Conservation (phyloP, 2,888 invertebrate species). For the Lasius fuliginosus region DNA sequence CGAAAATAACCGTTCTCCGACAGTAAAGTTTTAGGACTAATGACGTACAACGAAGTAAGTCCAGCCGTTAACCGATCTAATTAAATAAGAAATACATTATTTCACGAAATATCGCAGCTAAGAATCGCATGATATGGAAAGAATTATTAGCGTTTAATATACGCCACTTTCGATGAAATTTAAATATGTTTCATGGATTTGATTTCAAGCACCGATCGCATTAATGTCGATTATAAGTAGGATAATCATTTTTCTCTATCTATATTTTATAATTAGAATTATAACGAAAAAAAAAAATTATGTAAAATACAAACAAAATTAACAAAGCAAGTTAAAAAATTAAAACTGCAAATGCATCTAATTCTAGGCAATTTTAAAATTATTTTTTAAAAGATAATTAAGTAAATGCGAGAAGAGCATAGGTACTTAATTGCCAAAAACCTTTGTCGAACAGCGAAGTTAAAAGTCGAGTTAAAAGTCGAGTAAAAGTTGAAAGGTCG, state of each 20-base stretch:
- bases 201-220: neutral
- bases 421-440: neutral
- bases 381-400: neutral
- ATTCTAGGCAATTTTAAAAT: neutral
- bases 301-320: neutral
- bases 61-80: neutral
- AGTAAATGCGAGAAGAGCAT: neutral
- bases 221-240: neutral
- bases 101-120: neutral
- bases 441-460: neutral
- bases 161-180: neutral
- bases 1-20: conserved; percentile 20
- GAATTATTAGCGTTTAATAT: neutral
- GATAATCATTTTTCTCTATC: neutral
- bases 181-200: neutral
- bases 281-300: neutral
- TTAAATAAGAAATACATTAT: neutral
- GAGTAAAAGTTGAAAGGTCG: conserved; percentile 21
- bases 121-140: neutral
- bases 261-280: neutral
- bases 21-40: neutral
- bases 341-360: neutral
- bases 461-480: neutral
- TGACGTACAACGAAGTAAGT: neutral
- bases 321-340: neutral